Percentiles rank a stretch among this genome's conserved stretches.
phyloP scores from a whole-genome alignment of 2,113 vertebrate species.

The Nycticorax nycticorax region DNA sequence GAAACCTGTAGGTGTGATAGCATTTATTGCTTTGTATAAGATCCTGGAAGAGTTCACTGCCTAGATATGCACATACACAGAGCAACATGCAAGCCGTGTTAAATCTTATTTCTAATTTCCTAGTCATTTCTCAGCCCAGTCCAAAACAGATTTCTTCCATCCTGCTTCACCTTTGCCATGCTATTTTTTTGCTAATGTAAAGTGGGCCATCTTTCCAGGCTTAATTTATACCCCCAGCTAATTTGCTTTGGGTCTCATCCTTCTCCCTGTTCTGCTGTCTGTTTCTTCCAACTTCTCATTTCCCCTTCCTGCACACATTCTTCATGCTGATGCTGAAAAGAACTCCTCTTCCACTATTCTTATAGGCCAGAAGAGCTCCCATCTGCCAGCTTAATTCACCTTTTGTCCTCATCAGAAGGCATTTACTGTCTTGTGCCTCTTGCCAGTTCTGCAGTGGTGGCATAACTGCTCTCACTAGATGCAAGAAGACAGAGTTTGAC shows the following conservation, averaged over 20 bases:
- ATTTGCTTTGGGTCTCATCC: not conserved
- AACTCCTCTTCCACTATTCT: not conserved
- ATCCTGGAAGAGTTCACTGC: not conserved
- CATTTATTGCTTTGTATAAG: not conserved
- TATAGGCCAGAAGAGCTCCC: not conserved
- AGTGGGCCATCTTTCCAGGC: not conserved
- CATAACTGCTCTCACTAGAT: not conserved
- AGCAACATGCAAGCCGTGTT: not conserved
- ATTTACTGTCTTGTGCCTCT: not conserved
- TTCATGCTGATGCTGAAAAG: not conserved
- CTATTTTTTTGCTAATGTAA: not conserved
- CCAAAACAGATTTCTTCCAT: not conserved
- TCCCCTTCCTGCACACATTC: not conserved
- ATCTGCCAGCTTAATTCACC: not conserved
- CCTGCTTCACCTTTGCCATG: not conserved
- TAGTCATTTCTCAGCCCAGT: not conserved
- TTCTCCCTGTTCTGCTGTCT: not conserved
- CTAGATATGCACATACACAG: not conserved
- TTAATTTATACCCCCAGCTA: not conserved
- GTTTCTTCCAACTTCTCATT: not conserved
- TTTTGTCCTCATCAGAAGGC: not conserved
- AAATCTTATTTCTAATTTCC: not conserved
- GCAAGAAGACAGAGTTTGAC: not conserved
- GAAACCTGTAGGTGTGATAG: not conserved
- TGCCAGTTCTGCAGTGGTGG: not conserved